Conservation (phyloP, 2,888 invertebrate genomes). For the Acleris sparsana region DNA sequence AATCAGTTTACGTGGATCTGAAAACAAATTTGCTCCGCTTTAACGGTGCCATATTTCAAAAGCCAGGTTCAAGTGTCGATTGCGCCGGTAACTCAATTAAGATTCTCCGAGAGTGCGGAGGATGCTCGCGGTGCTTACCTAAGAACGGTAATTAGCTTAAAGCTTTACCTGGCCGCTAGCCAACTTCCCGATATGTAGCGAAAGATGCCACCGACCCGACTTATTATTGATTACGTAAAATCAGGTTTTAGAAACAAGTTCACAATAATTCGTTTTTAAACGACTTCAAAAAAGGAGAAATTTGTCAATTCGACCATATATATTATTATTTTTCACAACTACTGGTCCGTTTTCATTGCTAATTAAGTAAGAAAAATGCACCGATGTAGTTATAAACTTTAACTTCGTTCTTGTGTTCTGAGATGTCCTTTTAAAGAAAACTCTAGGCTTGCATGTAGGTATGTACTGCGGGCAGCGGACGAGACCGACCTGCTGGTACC, state of each 20-base stretch:
- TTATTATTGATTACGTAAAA: constrained; percentile 16
- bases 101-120: constrained; percentile 42
- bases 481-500: too few species aligned
- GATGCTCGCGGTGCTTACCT: constrained; percentile 37
- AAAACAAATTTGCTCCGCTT: constrained; percentile 5
- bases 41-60: constrained; percentile 21
- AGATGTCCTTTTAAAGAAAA: too few species aligned
- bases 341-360: too few species aligned
- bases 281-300: too few species aligned
- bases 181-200: constrained; percentile 44
- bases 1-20: background rate
- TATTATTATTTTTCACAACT: too few species aligned
- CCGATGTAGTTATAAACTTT: too few species aligned
- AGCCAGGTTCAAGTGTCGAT: constrained; percentile 30
- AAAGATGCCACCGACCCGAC: constrained; percentile 38
- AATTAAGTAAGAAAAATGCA: too few species aligned
- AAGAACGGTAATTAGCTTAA: constrained; percentile 57
- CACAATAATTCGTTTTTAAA: too few species aligned
- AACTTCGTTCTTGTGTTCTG: too few species aligned
- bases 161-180: constrained; percentile 59
- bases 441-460: too few species aligned
- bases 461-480: too few species aligned
- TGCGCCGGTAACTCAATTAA: constrained; percentile 43
- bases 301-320: too few species aligned
- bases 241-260: background rate